A percentile compares a stretch with the other conserved stretches of the same genome.
These are phyloP conservation scores for Trichopoda pennipes DNA, from an alignment of 2,888 invertebrate species.

Conservation along the genomic window DNA sequence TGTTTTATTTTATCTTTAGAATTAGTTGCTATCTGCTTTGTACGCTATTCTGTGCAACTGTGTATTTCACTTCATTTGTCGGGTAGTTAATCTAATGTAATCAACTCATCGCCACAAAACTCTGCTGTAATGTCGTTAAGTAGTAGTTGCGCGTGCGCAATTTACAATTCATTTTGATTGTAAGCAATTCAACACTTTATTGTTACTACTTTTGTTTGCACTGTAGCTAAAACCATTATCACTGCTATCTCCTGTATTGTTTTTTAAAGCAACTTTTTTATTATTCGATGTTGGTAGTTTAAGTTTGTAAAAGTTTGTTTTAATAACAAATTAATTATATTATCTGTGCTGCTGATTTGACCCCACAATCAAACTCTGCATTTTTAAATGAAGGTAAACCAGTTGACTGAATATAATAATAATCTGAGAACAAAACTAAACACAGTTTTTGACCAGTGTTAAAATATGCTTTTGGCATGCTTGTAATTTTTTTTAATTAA, in stretches of 20 bases:
- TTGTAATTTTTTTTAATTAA: no score
- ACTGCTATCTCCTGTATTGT: slow-evolving; percentile 23
- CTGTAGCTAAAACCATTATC: slow-evolving; percentile 7
- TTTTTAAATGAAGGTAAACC: slow-evolving; percentile 45
- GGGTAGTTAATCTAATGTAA: slow-evolving; percentile 62
- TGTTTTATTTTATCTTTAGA: no score
- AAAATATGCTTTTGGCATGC: slow-evolving; percentile 11
- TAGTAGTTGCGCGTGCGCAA: slow-evolving; percentile 71
- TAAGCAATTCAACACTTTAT: slow-evolving; percentile 68
- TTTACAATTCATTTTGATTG: slow-evolving; percentile 71
- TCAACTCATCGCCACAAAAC: slow-evolving; percentile 66
- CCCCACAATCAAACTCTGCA: no score
- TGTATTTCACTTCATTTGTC: slow-evolving; percentile 51
- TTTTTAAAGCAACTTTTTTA: slow-evolving; percentile 42
- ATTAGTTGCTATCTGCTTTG: slow-evolving; percentile 1
- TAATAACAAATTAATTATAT: slow-evolving; percentile 48
- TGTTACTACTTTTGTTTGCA: slow-evolving; percentile 46
- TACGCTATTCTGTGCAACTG: slow-evolving; percentile 1
- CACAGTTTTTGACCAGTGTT: slow-evolving; percentile 27
- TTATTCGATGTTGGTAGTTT: slow-evolving; percentile 16
- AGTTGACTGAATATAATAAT: slow-evolving; percentile 10
- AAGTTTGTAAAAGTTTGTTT: slow-evolving; percentile 8
- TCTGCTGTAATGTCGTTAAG: slow-evolving; percentile 24
- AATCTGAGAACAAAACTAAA: slow-evolving; percentile 36
- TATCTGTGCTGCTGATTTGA: slow-evolving; percentile 31